These are phyloP conservation scores for Papilio polyxenes DNA, from an alignment of 1,140 invertebrate species.

Conservation along the genomic window DNA sequence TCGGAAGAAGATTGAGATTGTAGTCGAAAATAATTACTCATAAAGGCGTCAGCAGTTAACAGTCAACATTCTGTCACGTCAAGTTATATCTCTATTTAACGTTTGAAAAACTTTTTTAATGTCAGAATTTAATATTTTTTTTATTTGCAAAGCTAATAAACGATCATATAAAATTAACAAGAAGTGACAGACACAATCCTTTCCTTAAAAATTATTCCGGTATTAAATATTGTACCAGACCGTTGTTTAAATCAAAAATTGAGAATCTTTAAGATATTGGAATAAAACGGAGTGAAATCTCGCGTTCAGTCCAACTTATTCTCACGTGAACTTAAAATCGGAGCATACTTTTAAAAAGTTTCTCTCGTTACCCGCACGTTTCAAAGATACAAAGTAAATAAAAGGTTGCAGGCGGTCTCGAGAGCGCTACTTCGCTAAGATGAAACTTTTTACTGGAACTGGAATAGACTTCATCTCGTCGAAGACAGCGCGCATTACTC, in stretches of 20 bases:
- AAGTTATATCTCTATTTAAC: not conserved
- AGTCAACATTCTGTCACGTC: not conserved
- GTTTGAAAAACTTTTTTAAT: not conserved
- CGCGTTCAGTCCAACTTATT: not conserved
- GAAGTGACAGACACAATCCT: too few species aligned
- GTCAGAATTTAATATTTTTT: not conserved
- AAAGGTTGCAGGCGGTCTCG: constrained; percentile 20
- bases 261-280: not conserved
- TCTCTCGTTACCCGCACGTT: constrained; percentile 26
- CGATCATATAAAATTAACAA: too few species aligned
- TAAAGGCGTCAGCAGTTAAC: not conserved
- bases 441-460: constrained; percentile 21
- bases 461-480: constrained; percentile 22
- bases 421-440: constrained; percentile 25
- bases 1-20: not conserved
- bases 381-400: constrained; percentile 27
- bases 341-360: constrained; percentile 29
- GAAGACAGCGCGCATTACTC: constrained; percentile 21
- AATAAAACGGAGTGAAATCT: constrained; percentile 3
- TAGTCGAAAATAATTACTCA: constrained; percentile 2
- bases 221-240: not conserved
- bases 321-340: constrained; percentile 5
- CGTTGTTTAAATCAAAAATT: not conserved
- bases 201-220: too few species aligned
- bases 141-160: too few species aligned